Base-by-base conservation (phyloP, 2,113 vertebrate species). In the Dipodomys stephensi region DNA sequence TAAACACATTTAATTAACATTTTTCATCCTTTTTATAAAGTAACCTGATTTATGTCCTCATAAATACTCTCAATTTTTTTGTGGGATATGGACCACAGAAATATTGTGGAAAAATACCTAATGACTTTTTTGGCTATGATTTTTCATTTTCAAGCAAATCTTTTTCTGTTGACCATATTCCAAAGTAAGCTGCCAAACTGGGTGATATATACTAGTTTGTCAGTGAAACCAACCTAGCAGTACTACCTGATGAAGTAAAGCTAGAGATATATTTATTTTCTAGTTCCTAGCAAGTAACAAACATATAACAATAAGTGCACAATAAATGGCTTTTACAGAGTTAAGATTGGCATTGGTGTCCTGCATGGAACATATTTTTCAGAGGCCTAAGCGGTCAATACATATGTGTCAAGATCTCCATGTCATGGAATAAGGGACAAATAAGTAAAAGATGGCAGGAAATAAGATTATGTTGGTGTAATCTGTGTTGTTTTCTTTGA, bases 1-100 rank as follows among this genome's bases (percentile, higher is more conserved):
- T 98, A 97, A 98, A 98, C 96, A 98, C 90, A 97, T 97, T 98
- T 98, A 98, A 98, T 98, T 98, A 98, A 96, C 97, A 98, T 99
- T 98, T 98, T 97, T 98, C 98, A 98, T 98, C 97, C 96, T 98
- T 97, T 97, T 97, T 96, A 97, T 93, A 97, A 98, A 96, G 97
- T 97, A 96, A 97, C 97, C 92, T 97, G 96, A 97, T 94, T 97
- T 97, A 94, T 97, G 25, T 97, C 93, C 89, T 97, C 95, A 93
- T 93, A 96, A 96, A 97, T 95, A 92, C 35, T 85, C 46, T 91
- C 25, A 87, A 95, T 82, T 83, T 83, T 88, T 94, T 96, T 87
- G 46, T 96, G 49, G 74, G 68, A 60, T 94, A 73, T 86, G 96
- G 95, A 69, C 65, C 88, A 77, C 67, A 88, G 88, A 88, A 94